Evolutionary conservation across 2,797 vertebrate species (phyloP).

Genomic region (Pangasius mekongensis): DNA sequence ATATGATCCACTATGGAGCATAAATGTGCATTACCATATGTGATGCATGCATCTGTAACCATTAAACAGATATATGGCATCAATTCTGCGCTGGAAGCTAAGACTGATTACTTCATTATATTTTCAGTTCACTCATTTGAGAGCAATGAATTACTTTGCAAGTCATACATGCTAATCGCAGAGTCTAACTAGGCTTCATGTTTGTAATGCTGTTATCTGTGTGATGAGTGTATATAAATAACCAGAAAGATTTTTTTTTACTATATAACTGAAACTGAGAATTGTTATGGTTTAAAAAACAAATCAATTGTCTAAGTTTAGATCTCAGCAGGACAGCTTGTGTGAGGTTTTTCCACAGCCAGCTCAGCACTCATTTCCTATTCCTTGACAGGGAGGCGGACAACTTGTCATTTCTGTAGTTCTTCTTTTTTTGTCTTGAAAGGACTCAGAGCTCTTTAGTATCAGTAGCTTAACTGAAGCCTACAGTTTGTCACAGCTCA

Average conservation of each 20-base stretch:
- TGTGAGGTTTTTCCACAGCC: constrained; percentile 18
- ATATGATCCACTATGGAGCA: not conserved
- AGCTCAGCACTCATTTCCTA: constrained; percentile 10
- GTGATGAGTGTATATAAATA: not conserved
- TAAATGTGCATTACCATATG: not conserved
- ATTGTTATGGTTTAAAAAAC: not conserved
- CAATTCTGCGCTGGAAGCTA: not conserved
- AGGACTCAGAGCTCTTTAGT: constrained; percentile 18
- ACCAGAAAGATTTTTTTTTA: not conserved
- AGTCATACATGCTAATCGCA: not conserved
- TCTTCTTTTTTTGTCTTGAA: constrained; percentile 33
- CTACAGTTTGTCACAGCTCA: constrained; percentile 3
- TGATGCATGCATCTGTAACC: not conserved
- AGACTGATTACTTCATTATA: not conserved
- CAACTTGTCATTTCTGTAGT: constrained; percentile 37
- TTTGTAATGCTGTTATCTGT: not conserved
- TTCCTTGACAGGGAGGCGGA: constrained; percentile 44
- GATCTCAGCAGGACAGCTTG: constrained; percentile 23
- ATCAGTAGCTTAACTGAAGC: constrained; percentile 5
- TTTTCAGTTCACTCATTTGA: not conserved
- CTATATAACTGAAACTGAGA: not conserved
- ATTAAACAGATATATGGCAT: not conserved
- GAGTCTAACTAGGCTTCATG: not conserved
- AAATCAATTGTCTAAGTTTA: constrained; percentile 9
- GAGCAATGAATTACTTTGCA: not conserved